Evolutionary conservation across 2,888 invertebrate genomes (phyloP).

Genomic region (Eumacrocentrus americanus): DNA sequence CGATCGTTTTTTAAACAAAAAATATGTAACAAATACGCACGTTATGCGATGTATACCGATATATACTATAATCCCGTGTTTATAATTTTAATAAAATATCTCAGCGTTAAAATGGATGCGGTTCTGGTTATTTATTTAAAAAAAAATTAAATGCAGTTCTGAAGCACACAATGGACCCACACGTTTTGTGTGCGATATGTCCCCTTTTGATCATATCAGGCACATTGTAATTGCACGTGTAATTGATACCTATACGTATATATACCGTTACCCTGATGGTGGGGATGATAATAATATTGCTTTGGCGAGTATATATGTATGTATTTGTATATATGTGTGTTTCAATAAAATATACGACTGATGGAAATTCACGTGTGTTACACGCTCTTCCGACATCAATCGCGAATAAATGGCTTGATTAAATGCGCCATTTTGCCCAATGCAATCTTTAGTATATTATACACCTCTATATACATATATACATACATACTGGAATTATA

Average conservation of each 20-base stretch:
- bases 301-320: conserved; percentile 19
- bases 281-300: conserved; percentile 18
- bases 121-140: too few species aligned
- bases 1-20: conserved; percentile 46
- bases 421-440: conserved; percentile 54
- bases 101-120: conserved; percentile 41
- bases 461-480: conserved; percentile 26
- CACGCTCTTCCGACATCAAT: conserved; percentile 37
- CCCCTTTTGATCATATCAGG: conserved; percentile 43
- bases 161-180: too few species aligned
- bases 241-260: conserved; percentile 41
- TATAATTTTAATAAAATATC: conserved; percentile 55
- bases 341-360: conserved; percentile 13
- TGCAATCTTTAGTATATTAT: conserved; percentile 49
- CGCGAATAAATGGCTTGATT: conserved; percentile 55
- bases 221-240: conserved; percentile 52
- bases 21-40: conserved; percentile 41
- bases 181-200: too few species aligned
- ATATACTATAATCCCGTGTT: conserved; percentile 51
- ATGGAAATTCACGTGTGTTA: conserved; percentile 14
- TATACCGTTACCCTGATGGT: neutral
- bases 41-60: conserved; percentile 38
- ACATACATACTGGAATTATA: conserved; percentile 2
- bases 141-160: too few species aligned
- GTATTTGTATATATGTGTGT: too few species aligned